phyloP scores from a whole-genome alignment of 2,797 vertebrate species.

The Cuniculus paca region DNA sequence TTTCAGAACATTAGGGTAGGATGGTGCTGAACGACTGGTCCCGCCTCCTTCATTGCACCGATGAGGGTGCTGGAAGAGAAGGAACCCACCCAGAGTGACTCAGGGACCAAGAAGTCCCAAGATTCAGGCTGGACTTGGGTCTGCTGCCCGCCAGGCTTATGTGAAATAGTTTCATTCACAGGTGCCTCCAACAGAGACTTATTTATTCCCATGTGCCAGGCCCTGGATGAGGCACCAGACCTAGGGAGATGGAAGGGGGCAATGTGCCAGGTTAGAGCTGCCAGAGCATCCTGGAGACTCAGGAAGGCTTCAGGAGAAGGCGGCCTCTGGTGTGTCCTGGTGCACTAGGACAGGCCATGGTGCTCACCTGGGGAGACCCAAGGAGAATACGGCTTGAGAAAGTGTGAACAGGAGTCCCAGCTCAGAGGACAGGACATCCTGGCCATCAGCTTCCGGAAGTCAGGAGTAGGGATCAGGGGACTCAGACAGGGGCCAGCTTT shows the following conservation, averaged over 20 bases:
- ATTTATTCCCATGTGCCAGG: background rate
- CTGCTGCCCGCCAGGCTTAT: background rate
- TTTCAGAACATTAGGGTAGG: background rate
- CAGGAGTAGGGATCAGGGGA: background rate
- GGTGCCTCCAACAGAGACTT: background rate
- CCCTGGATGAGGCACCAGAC: background rate
- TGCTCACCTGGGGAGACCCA: background rate
- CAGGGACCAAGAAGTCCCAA: accelerated
- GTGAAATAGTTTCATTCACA: background rate
- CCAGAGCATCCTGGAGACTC: background rate
- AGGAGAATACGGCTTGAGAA: background rate
- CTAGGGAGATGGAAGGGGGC: background rate
- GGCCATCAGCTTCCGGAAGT: background rate
- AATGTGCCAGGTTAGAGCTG: background rate
- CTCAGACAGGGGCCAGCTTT: background rate
- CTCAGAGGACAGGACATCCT: background rate
- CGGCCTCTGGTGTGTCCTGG: background rate
- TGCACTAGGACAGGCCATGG: background rate
- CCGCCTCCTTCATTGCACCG: background rate
- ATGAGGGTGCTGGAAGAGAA: background rate
- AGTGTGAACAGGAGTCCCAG: background rate
- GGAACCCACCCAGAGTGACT: background rate
- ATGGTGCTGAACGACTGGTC: background rate
- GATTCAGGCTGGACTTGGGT: background rate
- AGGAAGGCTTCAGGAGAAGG: background rate